These are phyloP conservation scores for Montipora foliosa DNA, from an alignment of 64 coral and sea anemone species.

Conservation along the genomic window DNA sequence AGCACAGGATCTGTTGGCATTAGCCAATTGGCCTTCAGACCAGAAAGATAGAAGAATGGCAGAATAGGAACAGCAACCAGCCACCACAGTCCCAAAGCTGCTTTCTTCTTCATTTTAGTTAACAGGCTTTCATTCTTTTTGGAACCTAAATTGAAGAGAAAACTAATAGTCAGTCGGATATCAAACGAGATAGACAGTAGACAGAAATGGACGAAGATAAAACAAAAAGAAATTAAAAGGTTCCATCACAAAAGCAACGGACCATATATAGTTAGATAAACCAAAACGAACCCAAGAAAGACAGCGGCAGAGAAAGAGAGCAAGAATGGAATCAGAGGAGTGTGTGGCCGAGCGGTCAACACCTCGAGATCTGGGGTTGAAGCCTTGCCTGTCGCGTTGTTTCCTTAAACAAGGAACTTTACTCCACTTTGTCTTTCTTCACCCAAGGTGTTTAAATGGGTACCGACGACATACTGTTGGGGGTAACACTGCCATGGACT, in stretches of 20 bases:
- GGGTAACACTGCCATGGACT: no score
- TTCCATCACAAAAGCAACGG: neutral
- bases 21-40: neutral
- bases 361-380: no score
- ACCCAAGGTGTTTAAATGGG: no score
- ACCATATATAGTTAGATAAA: no score
- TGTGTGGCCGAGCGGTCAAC: neutral
- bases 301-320: no score
- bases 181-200: neutral
- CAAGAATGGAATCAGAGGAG: no score
- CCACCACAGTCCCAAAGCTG: constrained; percentile 4
- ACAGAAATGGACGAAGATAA: neutral
- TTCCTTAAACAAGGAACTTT: no score
- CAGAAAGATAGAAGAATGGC: constrained; percentile 8
- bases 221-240: neutral
- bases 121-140: neutral
- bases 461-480: no score
- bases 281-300: no score
- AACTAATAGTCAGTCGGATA: neutral
- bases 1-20: neutral
- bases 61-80: constrained; percentile 5
- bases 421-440: no score
- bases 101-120: neutral
- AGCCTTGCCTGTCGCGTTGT: no score
- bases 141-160: neutral